Evolutionary conservation across 1,140 invertebrate species (phyloP).

Genomic region (Trialeurodes vaporariorum): DNA sequence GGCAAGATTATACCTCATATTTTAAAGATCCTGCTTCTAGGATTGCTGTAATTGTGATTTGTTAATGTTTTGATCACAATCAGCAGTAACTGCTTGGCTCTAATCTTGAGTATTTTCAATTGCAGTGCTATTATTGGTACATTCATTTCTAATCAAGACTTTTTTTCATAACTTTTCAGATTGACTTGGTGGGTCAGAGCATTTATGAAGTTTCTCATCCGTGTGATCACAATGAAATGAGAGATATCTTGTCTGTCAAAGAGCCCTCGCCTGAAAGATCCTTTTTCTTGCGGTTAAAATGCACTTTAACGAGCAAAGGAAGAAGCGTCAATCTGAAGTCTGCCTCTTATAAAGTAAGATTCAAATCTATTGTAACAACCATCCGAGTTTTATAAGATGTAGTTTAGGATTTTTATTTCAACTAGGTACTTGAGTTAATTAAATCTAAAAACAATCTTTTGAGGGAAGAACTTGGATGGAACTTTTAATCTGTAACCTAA

Average conservation of each 20-base stretch:
- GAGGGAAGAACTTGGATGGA: no score
- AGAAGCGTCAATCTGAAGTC: slow-evolving; percentile 85
- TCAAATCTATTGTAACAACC: neutral
- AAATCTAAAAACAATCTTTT: no score
- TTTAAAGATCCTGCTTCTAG: no score
- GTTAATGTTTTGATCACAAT: neutral
- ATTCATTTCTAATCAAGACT: neutral
- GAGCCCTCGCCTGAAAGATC: slow-evolving; percentile 33
- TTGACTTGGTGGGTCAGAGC: slow-evolving; percentile 87
- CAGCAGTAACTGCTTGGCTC: no score
- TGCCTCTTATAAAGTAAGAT: slow-evolving; percentile 75
- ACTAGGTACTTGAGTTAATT: no score
- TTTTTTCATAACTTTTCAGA: slow-evolving; percentile 42
- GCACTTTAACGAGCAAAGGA: slow-evolving; percentile 80
- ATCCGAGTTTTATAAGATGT: no score
- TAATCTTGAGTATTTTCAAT: no score
- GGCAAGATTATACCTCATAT: no score
- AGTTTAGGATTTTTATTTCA: no score
- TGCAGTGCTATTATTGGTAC: no score
- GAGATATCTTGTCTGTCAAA: slow-evolving; percentile 56
- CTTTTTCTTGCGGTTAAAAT: slow-evolving; percentile 73
- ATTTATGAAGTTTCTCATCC: slow-evolving; percentile 89
- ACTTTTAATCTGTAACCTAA: no score
- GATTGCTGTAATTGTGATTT: no score
- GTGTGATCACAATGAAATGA: slow-evolving; percentile 87